These are phyloP conservation scores for Drosophila paulistorum DNA, from an alignment of 1,140 invertebrate species.

Conservation along the genomic window DNA sequence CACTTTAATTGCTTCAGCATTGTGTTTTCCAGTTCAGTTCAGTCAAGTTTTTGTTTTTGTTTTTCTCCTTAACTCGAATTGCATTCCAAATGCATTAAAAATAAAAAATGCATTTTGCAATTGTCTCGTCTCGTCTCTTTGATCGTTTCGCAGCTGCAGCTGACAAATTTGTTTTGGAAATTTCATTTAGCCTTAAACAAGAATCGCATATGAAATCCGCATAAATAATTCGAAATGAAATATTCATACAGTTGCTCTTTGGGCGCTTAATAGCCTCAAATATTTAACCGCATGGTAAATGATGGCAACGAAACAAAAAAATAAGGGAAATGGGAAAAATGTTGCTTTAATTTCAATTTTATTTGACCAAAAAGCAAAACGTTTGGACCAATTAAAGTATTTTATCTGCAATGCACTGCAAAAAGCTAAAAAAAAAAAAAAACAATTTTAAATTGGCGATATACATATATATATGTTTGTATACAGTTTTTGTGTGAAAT, in stretches of 20 bases:
- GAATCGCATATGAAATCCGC: constrained; percentile 53
- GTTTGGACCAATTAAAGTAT: constrained; percentile 32
- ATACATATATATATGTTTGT: background rate
- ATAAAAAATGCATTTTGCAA: constrained; percentile 54
- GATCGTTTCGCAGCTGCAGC: constrained; percentile 41
- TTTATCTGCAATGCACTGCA: constrained; percentile 29
- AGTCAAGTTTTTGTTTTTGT: constrained; percentile 10
- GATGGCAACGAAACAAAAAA: constrained; percentile 1
- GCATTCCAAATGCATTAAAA: constrained; percentile 41
- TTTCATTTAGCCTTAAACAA: constrained; percentile 23
- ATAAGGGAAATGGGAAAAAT: background rate
- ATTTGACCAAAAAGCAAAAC: constrained; percentile 20
- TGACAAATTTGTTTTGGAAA: constrained; percentile 52
- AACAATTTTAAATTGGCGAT: background rate
- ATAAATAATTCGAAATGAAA: constrained; percentile 55
- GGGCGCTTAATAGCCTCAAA: constrained; percentile 38
- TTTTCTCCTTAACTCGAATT: constrained; percentile 34
- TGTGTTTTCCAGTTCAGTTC: constrained; percentile 45
- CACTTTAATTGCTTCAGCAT: constrained; percentile 64
- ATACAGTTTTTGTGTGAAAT: background rate
- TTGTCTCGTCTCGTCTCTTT: constrained; percentile 29
- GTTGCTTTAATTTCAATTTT: constrained; percentile 29
- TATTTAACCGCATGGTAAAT: constrained; percentile 5
- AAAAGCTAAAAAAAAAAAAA: constrained; percentile 15
- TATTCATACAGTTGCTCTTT: constrained; percentile 17